These are phyloP conservation scores for Chiloscyllium plagiosum DNA, from an alignment of 2,113 vertebrate genomes.

Conservation along the genomic window DNA sequence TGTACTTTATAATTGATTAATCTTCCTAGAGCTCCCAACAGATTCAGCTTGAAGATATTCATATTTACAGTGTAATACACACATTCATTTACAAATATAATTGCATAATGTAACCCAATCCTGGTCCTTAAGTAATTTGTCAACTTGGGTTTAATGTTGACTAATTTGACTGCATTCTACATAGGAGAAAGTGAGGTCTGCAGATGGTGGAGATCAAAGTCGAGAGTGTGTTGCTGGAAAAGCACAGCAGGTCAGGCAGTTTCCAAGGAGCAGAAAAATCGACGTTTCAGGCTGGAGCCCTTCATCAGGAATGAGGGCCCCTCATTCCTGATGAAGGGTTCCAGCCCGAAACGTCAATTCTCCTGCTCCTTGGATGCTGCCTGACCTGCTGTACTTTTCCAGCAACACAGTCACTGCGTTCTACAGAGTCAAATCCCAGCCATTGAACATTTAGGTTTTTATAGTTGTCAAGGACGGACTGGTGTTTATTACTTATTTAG, in stretches of 20 bases:
- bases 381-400: too few relatives aligned
- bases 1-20: neutral
- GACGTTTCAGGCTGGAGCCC: too few relatives aligned
- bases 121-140: neutral
- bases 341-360: too few relatives aligned
- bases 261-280: too few relatives aligned
- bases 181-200: too few relatives aligned
- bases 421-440: neutral
- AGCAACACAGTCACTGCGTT: neutral
- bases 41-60: neutral
- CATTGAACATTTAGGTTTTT: neutral
- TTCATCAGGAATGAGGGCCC: too few relatives aligned
- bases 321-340: too few relatives aligned
- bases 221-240: too few relatives aligned
- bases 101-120: neutral
- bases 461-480: neutral
- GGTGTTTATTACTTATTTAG: too few relatives aligned
- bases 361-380: too few relatives aligned
- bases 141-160: neutral
- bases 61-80: neutral
- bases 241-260: too few relatives aligned
- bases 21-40: neutral
- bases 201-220: too few relatives aligned
- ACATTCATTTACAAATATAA: neutral
- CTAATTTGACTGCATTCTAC: neutral